Base-by-base conservation (phyloP, 2,113 vertebrate genomes). In the Crotophaga sulcirostris region DNA sequence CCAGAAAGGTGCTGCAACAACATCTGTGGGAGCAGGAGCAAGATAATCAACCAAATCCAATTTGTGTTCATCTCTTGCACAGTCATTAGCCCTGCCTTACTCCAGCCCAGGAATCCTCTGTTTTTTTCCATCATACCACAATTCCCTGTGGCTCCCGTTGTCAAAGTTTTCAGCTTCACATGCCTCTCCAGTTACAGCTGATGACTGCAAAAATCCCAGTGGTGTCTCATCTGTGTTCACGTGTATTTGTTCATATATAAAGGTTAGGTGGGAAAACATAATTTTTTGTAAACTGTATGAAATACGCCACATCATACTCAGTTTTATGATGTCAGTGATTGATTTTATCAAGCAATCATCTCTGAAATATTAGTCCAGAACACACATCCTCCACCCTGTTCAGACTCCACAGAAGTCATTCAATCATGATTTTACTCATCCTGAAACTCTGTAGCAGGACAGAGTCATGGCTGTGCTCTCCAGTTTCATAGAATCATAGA, bases 391-490 rank as follows among this genome's bases (percentile, higher is more conserved):
- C 17, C n/a, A 28, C 21, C 20, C 20, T 13, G 26, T 58, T 72
- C 45, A 15, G 13, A 29, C 33, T 47, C 34, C 40, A 54, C 15
- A 72, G 36, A 23, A 60, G 31, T 38, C 36, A 59, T 31, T 19
- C 33, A 66, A 40, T 40, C 6, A 29, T 6, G 33, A 11, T 13
- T 33, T 42, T 10, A 17, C 12, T 51, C 44, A 31, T 33, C 47
- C 16, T 44, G 36, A 82, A 72, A 38, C 7, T 45, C 36, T 18
- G 11, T 10, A 29, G 62, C 63, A 19, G 34, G 31, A 26, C 23
- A 56, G 42, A 44, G 24, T 18, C 44, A 10, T 6, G 17, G 9
- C 15, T 66, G 14, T 34, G 44, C 0, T 0, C 49, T 85, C 28
- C 3, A 1, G 16, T 24, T 55, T 51, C 56, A 17, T 4, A n/a